Conservation (phyloP, 2,113 vertebrate species). For the Prunella fulvescens region DNA sequence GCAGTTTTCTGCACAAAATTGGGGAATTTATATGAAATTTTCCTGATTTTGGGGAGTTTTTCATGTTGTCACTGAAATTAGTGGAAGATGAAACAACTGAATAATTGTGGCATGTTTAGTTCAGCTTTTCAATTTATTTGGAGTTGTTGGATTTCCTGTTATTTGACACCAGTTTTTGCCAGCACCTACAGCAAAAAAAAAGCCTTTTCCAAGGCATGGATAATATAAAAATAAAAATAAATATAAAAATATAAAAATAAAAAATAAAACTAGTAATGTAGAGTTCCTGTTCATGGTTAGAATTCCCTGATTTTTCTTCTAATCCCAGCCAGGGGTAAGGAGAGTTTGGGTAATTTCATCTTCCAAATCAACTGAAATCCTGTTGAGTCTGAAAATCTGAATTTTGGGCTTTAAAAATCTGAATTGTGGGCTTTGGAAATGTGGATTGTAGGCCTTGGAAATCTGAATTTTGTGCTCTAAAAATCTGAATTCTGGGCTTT, state of each 20-base stretch:
- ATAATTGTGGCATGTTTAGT: rapidly evolving
- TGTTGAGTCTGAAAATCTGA: not conserved
- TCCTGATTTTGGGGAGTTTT: not conserved
- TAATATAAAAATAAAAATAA: too few relatives aligned
- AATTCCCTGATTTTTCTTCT: not conserved
- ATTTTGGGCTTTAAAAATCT: not conserved
- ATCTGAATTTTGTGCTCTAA: not conserved
- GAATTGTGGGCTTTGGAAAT: not conserved
- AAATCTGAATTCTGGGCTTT: not conserved
- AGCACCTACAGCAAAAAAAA: not conserved
- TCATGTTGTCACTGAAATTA: not conserved
- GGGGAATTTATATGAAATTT: not conserved
- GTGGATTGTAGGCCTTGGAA: not conserved
- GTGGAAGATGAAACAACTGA: not conserved
- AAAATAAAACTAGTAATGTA: too few relatives aligned
- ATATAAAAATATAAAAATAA: too few relatives aligned
- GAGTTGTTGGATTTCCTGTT: not conserved
- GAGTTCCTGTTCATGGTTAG: not conserved
- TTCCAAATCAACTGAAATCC: not conserved
- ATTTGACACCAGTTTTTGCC: not conserved
- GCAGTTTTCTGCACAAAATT: not conserved
- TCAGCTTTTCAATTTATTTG: not conserved
- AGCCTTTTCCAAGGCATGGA: rapidly evolving
- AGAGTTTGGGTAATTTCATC: not conserved
- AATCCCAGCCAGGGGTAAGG: not conserved